Evolutionary conservation across 2,797 vertebrate genomes (phyloP).

Genomic region (Spinus pinus): DNA sequence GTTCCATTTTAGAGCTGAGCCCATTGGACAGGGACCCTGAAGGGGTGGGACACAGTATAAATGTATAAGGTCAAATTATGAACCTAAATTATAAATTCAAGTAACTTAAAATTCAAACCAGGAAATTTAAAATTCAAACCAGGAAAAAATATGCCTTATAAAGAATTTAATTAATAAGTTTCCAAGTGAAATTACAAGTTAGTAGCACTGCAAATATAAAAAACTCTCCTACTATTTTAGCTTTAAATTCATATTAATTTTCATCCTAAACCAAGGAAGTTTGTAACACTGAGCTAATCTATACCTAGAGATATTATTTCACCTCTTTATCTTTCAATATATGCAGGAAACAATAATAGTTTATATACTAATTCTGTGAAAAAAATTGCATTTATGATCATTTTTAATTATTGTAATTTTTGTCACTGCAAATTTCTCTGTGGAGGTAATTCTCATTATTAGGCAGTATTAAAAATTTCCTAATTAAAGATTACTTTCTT

Average conservation of each 20-base stretch:
- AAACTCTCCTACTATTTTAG: background rate
- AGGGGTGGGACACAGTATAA: background rate
- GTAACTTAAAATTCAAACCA: background rate
- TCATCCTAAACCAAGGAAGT: background rate
- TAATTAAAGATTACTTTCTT: background rate
- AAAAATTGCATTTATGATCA: background rate
- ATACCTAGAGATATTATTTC: background rate
- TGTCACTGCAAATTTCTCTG: background rate
- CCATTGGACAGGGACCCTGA: background rate
- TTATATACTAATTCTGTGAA: background rate
- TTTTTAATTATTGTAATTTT: background rate
- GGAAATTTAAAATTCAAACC: no score
- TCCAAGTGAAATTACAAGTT: background rate
- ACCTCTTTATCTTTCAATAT: background rate
- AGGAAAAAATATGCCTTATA: background rate
- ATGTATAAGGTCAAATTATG: background rate
- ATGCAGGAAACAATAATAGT: background rate
- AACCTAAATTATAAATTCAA: background rate
- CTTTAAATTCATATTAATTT: background rate
- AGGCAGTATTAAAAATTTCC: background rate
- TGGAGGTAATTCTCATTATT: background rate
- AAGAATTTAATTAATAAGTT: background rate
- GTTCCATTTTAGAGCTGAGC: background rate
- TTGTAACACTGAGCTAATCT: background rate
- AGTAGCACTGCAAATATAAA: background rate